Base-by-base conservation (phyloP, 2,113 vertebrate genomes). In the Oreotrochilus melanogaster region DNA sequence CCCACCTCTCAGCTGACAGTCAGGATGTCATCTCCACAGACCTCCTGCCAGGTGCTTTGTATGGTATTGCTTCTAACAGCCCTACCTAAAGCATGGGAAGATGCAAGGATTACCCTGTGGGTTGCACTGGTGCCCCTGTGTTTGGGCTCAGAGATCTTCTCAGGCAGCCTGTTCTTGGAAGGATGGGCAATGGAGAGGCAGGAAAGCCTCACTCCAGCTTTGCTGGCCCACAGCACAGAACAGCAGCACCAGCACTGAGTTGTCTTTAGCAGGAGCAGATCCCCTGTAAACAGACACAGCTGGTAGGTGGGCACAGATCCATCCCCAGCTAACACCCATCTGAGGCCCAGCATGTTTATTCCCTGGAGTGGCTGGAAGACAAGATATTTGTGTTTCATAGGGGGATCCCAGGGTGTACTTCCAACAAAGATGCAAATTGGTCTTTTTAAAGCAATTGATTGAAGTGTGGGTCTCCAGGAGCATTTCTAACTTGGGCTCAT, bases 1-100 rank as follows among this genome's bases (percentile, higher is more conserved):
- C 43, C 24, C 50, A 18, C 42, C 16, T 75, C 45, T 50, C 21
- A 51, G 42, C 51, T 10, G 4, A 31, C 82, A 80, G 11, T 30
- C 56, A 65, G 45, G 45, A 78, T 1, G 1, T 50, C 86, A 37
- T n/a, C 47, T 60, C 50, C 35, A 25, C 50, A 33, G 51, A 51
- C 43, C 33, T 89, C 43, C 74, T 83, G 43, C 33, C 33, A 58
- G 60, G 18, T 58, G 45, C 31, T 85, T 76, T 73, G 21, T 27
- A 18, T 4, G 15, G 15, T 42, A 31, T 28, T 53, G 56, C 19
- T 27, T 4, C 1, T 9, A 62, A 48, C 31, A 64, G 23, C 19
- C 9, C 37, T 84, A 21, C 60, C 37, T 51, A 64, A 54, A 58
- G 22, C 0, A 0, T 1, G 4, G 23, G 31, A 18, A 57, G 39